A percentile compares a stretch with the other conserved stretches of the same genome.
Evolutionary conservation across 2,113 vertebrate genomes (phyloP).

Genomic region (Rhinolophus ferrumequinum): DNA sequence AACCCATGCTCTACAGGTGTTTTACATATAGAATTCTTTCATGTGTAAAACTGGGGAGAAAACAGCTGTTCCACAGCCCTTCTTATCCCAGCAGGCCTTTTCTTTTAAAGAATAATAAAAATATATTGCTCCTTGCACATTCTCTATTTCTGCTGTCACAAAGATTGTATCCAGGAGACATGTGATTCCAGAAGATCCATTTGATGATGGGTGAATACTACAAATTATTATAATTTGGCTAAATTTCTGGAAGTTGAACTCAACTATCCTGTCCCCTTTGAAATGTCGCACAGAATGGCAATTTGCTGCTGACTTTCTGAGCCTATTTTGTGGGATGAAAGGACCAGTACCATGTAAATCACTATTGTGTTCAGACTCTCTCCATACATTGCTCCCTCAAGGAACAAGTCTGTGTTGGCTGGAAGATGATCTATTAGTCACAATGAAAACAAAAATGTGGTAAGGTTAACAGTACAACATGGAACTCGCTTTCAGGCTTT

Average conservation of each 20-base stretch:
- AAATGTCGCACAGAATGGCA: constrained; percentile 51
- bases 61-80: constrained; percentile 69
- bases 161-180: constrained; percentile 66
- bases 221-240: constrained; percentile 57
- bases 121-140: constrained; percentile 63
- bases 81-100: constrained; percentile 52
- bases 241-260: constrained; percentile 60
- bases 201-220: constrained; percentile 66
- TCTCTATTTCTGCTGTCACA: constrained; percentile 60
- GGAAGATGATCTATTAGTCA: background rate
- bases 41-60: constrained; percentile 65
- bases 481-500: background rate
- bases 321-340: constrained; percentile 62
- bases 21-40: constrained; percentile 70
- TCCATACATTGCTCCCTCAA: background rate
- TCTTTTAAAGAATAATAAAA: constrained; percentile 72
- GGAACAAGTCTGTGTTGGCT: background rate
- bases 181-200: constrained; percentile 56
- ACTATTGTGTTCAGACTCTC: constrained; percentile 15
- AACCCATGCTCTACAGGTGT: constrained; percentile 59
- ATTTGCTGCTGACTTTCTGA: constrained; percentile 51
- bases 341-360: constrained; percentile 38
- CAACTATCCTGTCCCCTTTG: constrained; percentile 58
- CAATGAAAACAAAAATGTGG: background rate
- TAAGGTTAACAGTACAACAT: background rate